Conservation (phyloP, 2,113 vertebrate genomes). For the Halichoeres trimaculatus region DNA sequence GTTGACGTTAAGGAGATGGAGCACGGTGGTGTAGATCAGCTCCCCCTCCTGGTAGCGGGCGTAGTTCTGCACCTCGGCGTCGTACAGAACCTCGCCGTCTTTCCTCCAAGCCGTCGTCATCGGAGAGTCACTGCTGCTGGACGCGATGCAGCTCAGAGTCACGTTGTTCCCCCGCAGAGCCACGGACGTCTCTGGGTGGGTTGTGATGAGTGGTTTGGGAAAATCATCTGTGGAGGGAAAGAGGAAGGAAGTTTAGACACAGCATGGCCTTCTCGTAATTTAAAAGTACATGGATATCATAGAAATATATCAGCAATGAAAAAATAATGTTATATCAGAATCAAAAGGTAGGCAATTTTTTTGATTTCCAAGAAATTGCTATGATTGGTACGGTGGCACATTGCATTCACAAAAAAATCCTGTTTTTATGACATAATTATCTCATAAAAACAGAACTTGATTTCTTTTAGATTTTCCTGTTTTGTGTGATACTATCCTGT, state of each 20-base stretch:
- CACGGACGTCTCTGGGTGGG: constrained; percentile 94
- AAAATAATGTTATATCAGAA: not conserved
- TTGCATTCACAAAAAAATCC: too few species aligned
- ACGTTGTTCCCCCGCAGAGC: constrained; percentile 94
- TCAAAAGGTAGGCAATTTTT: too few species aligned
- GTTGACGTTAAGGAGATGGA: constrained; percentile 89
- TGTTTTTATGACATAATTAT: too few species aligned
- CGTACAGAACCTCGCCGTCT: constrained; percentile 92
- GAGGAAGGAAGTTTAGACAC: not conserved
- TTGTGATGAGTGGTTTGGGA: constrained; percentile 95
- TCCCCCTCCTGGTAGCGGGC: constrained; percentile 85
- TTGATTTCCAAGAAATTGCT: too few species aligned
- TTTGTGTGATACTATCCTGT: too few species aligned
- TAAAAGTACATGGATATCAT: too few species aligned
- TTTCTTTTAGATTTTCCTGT: too few species aligned
- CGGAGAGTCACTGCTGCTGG: constrained; percentile 96
- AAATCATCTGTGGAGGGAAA: constrained; percentile 89
- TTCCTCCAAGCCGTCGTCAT: constrained; percentile 98
- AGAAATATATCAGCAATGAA: too few species aligned
- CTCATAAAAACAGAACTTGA: too few species aligned
- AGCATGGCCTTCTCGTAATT: too few species aligned
- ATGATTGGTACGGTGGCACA: too few species aligned
- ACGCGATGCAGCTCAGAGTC: constrained; percentile 92
- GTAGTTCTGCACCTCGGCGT: constrained; percentile 94
- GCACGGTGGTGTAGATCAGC: constrained; percentile 93